phyloP scores from a whole-genome alignment of 2,113 vertebrate genomes.

The Myocastor coypus region DNA sequence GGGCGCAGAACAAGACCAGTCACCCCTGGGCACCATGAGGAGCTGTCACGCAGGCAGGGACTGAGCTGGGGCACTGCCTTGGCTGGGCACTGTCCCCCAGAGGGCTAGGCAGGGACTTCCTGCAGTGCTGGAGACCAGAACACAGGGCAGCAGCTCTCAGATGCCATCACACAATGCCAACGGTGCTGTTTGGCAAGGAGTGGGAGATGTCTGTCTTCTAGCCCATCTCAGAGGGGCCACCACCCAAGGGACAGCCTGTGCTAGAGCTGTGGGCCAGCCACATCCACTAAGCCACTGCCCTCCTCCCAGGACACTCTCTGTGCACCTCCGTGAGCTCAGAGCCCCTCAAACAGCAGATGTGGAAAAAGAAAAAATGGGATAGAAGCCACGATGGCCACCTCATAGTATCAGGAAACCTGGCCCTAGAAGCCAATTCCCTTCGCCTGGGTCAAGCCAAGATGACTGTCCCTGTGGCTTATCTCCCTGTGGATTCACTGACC shows the following conservation, averaged over 20 bases:
- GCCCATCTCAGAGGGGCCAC: not conserved
- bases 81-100: not conserved
- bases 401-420: not conserved
- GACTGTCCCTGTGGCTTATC: not conserved
- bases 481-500: too few species aligned
- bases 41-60: not conserved
- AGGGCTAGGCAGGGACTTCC: too few species aligned
- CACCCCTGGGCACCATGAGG: not conserved
- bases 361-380: not conserved
- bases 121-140: not conserved
- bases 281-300: not conserved
- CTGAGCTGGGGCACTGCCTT: not conserved
- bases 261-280: too few species aligned
- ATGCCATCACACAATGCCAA: not conserved
- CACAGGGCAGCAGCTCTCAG: not conserved
- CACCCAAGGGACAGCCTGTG: fast-evolving
- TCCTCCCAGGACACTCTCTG: not conserved
- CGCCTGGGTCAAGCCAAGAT: not conserved
- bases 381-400: not conserved
- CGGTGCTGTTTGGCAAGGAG: too few species aligned
- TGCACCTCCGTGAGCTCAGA: not conserved
- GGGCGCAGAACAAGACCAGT: not conserved
- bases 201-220: not conserved
- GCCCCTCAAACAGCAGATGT: too few species aligned
- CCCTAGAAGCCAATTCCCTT: not conserved